phyloP scores from a whole-genome alignment of 2,113 vertebrate species.

The Gallinago jamesoni region DNA sequence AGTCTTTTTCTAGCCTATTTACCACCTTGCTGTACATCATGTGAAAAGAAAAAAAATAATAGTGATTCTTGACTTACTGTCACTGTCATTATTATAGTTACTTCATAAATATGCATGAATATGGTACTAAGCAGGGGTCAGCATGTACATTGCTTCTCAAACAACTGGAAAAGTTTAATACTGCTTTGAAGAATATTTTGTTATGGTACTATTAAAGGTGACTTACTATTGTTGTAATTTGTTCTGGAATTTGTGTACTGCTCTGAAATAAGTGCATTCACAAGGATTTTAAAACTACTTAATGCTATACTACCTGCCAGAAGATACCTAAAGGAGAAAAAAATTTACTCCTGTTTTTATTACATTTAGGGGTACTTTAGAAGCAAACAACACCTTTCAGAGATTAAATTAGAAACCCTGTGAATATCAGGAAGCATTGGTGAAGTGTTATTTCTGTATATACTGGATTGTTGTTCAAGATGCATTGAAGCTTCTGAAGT shows the following conservation, averaged over 20 bases:
- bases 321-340: neutral
- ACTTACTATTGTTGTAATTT: neutral
- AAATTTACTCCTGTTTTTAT: neutral
- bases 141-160: neutral
- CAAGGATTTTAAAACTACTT: neutral
- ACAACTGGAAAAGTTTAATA: neutral
- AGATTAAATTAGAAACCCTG: neutral
- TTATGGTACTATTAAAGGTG: constrained; percentile 28
- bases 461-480: neutral
- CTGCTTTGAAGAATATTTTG: constrained; percentile 24
- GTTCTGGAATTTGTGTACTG: neutral
- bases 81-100: neutral
- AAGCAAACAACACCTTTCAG: neutral
- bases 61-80: neutral
- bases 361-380: neutral
- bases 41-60: neutral
- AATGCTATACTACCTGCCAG: neutral
- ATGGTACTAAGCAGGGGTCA: neutral
- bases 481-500: neutral
- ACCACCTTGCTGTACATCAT: neutral
- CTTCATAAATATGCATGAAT: neutral
- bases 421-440: neutral
- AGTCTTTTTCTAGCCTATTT: neutral
- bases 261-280: neutral
- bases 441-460: neutral